phyloP scores from a whole-genome alignment of 23 tunicate species.

The Ascidia mentula region DNA sequence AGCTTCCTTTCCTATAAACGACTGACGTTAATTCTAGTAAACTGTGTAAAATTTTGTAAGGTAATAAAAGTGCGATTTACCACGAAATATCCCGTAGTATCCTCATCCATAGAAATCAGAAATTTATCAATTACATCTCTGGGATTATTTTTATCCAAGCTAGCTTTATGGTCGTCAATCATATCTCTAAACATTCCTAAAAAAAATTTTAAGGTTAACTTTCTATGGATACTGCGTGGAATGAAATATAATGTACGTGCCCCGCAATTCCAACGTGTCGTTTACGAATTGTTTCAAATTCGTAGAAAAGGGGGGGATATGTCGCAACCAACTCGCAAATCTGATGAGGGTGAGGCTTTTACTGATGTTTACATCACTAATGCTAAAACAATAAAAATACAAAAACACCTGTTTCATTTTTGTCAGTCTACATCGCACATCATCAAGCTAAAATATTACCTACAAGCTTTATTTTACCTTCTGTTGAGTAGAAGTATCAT shows the following conservation, averaged over 20 bases:
- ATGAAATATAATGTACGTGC: too few relatives aligned
- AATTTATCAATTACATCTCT: constrained; percentile 32
- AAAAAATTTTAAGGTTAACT: too few relatives aligned
- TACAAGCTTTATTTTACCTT: constrained; percentile 6
- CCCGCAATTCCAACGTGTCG: too few relatives aligned
- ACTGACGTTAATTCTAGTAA: neutral
- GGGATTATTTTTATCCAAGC: constrained; percentile 6
- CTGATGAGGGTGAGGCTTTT: too few relatives aligned
- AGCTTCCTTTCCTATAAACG: constrained; percentile 8
- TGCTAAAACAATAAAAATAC: too few relatives aligned
- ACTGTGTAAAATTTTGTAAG: too few relatives aligned
- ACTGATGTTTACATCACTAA: too few relatives aligned
- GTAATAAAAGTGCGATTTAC: too few relatives aligned
- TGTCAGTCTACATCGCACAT: too few relatives aligned
- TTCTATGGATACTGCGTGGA: too few relatives aligned
- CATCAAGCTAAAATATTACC: too few relatives aligned
- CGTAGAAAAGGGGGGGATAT: neutral
- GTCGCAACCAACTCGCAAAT: neutral
- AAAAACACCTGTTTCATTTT: too few relatives aligned
- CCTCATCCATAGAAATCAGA: neutral
- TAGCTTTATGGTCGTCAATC: constrained; percentile 19
- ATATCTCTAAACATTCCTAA: constrained; percentile 1
- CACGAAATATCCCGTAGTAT: neutral
- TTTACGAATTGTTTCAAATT: neutral
- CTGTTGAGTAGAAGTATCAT: neutral